Conservation (phyloP, 2,797 vertebrate genomes). For the Eulemur rubriventer region DNA sequence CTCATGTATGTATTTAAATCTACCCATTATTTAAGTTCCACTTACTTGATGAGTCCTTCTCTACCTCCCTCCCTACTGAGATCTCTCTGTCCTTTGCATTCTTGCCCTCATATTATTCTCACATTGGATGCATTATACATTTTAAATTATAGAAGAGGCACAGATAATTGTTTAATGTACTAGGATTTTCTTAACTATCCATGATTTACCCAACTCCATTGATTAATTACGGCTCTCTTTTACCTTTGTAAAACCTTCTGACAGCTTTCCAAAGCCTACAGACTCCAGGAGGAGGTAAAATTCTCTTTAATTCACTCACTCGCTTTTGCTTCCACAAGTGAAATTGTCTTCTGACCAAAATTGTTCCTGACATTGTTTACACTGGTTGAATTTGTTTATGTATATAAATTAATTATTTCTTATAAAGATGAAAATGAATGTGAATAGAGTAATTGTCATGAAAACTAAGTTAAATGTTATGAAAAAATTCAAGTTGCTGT, state of each 20-base stretch:
- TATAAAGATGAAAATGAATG: background rate
- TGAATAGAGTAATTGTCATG: background rate
- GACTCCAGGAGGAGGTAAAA: background rate
- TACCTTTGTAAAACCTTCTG: background rate
- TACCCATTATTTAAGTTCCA: background rate
- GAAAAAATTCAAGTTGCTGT: background rate
- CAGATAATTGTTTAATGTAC: background rate
- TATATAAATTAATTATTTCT: background rate
- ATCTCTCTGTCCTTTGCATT: background rate
- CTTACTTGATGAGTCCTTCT: background rate
- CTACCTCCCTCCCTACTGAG: background rate
- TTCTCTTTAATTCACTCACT: background rate
- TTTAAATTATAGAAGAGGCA: background rate
- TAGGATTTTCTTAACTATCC: background rate
- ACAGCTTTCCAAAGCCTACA: background rate
- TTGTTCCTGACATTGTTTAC: background rate
- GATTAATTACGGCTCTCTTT: background rate
- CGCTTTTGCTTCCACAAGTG: background rate
- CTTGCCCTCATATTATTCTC: background rate
- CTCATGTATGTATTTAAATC: background rate
- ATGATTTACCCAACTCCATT: background rate
- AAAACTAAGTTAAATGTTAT: background rate
- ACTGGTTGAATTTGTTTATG: background rate
- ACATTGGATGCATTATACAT: background rate
- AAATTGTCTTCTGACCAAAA: background rate